Percentiles rank a stretch among this genome's conserved stretches.
phyloP scores from a whole-genome alignment of 2,888 invertebrate genomes.

The Sarcophaga caerulescens region DNA sequence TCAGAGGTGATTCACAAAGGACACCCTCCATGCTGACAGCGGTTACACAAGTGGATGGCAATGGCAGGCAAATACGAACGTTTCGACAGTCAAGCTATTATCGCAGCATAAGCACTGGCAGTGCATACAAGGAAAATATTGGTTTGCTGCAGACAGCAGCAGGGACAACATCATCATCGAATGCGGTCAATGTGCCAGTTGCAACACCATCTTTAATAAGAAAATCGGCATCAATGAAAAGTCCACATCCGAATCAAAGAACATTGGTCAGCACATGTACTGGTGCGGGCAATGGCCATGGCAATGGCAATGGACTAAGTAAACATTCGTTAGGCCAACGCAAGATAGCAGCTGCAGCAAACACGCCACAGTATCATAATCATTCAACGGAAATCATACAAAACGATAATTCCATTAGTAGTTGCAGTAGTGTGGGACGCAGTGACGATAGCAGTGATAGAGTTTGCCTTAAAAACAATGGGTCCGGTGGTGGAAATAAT shows the following conservation, averaged over 20 bases:
- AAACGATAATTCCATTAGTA: conserved; percentile 58
- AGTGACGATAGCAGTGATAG: conserved; percentile 51
- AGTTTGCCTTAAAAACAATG: conserved; percentile 3
- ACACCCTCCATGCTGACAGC: conserved; percentile 80
- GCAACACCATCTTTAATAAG: conserved; percentile 41
- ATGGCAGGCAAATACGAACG: conserved; percentile 76
- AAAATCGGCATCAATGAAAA: conserved; percentile 57
- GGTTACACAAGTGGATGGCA: conserved; percentile 80
- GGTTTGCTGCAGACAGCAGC: conserved; percentile 73
- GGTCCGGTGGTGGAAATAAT: not conserved
- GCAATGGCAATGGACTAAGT: not conserved
- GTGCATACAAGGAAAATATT: conserved; percentile 74
- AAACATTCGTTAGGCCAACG: conserved; percentile 10
- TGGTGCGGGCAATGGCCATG: not conserved
- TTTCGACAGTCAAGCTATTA: conserved; percentile 78
- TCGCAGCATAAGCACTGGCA: conserved; percentile 74
- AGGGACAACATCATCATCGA: not conserved
- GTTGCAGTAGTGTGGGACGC: conserved; percentile 13
- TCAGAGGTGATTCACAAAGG: conserved; percentile 80
- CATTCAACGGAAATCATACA: conserved; percentile 61
- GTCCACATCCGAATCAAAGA: conserved; percentile 60
- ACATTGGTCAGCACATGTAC: conserved; percentile 17
- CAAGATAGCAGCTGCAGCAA: not conserved
- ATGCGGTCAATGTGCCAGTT: conserved; percentile 2
- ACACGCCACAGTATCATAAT: conserved; percentile 46